Percentiles rank a stretch among this genome's conserved stretches.
Evolutionary conservation across 2,113 vertebrate species (phyloP).

Genomic region (Saccopteryx leptura): DNA sequence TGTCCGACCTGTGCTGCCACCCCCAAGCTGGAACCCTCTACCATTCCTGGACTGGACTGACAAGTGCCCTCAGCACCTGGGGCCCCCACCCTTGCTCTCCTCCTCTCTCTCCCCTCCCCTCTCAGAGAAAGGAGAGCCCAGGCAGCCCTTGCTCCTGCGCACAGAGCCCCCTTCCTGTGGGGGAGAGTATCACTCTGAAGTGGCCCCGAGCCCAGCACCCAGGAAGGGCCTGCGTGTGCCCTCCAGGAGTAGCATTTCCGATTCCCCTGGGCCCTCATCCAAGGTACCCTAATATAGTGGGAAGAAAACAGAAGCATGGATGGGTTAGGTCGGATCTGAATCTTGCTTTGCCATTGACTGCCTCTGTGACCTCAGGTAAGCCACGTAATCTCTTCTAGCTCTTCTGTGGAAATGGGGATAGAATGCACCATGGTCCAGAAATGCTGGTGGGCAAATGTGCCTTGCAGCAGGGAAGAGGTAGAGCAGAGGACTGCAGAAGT

Average conservation of each 20-base stretch:
- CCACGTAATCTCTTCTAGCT: not conserved
- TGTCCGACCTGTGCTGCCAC: not conserved
- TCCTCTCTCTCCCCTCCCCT: not conserved
- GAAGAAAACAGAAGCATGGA: not conserved
- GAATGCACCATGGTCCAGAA: not conserved
- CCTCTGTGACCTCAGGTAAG: not conserved
- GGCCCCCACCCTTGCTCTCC: not conserved
- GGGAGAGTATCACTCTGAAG: not conserved
- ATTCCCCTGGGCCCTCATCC: not conserved
- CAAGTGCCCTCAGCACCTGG: not conserved
- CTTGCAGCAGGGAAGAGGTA: not conserved
- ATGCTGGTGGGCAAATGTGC: not conserved
- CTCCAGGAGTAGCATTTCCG: not conserved
- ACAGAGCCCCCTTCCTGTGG: not conserved
- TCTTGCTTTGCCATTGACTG: not conserved
- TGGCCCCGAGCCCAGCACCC: not conserved
- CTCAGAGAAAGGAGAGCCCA: constrained; percentile 38
- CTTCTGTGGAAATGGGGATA: not conserved
- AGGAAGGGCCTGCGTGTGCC: not conserved
- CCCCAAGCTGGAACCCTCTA: not conserved
- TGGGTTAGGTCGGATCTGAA: not conserved
- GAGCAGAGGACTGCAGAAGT: not conserved
- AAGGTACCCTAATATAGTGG: not conserved
- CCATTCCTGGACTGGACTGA: not conserved
- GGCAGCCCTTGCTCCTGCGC: not conserved